Conservation (phyloP, 1,140 invertebrate species). For the Camponotus vicinus region DNA sequence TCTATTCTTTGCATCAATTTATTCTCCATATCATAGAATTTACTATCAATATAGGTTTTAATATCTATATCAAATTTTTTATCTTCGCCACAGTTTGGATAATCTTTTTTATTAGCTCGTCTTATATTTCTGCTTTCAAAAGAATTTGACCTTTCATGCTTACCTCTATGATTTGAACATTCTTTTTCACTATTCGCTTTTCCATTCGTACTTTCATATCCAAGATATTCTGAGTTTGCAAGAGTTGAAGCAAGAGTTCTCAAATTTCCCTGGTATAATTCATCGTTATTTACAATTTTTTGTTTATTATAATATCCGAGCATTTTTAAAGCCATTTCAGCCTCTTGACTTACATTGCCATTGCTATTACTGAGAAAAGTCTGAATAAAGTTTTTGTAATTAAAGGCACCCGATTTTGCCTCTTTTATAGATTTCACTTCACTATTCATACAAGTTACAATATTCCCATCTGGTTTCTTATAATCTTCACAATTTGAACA, state of each 20-base stretch:
- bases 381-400: conserved; percentile 77
- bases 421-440: conserved; percentile 75
- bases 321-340: conserved; percentile 64
- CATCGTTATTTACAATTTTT: conserved; percentile 59
- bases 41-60: conserved; percentile 79
- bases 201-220: conserved; percentile 36
- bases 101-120: conserved; percentile 27
- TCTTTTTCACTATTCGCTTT: conserved; percentile 38
- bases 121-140: conserved; percentile 16
- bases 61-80: conserved; percentile 64
- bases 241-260: conserved; percentile 25
- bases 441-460: conserved; percentile 78
- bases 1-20: conserved; percentile 79
- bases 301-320: conserved; percentile 64
- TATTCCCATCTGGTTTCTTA: conserved; percentile 53
- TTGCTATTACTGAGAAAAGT: conserved; percentile 74
- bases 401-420: conserved; percentile 68
- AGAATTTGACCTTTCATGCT: background rate
- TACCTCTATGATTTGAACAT: background rate
- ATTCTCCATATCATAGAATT: conserved; percentile 81
- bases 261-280: conserved; percentile 64
- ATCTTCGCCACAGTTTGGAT: background rate
- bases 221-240: conserved; percentile 16
- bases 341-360: conserved; percentile 57
- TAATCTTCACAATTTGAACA: conserved; percentile 6